Conservation (phyloP, 1,140 invertebrate species). For the Lycorma delicatula region DNA sequence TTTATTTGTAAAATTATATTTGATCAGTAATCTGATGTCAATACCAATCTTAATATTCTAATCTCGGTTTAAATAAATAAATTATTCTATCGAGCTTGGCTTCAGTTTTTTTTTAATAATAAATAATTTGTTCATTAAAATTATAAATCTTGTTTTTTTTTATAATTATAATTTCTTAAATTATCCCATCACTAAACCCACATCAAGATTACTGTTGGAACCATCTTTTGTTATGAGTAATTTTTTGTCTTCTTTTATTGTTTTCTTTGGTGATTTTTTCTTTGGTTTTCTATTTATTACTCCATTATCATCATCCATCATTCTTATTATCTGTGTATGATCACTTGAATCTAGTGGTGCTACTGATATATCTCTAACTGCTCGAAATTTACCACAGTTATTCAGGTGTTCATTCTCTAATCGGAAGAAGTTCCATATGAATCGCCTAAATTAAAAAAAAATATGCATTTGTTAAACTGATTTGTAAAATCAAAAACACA, state of each 20-base stretch:
- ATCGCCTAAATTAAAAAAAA: conserved; percentile 45
- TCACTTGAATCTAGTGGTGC: conserved; percentile 75
- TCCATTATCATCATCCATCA: conserved; percentile 93
- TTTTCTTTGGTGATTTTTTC: conserved; percentile 23
- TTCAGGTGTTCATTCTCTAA: conserved; percentile 91
- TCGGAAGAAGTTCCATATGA: conserved; percentile 90
- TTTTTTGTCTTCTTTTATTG: conserved; percentile 24
- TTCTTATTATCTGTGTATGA: conserved; percentile 78
- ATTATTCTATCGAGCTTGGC: too few species aligned
- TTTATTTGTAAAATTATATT: too few species aligned
- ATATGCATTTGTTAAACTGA: background rate
- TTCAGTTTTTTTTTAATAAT: too few species aligned
- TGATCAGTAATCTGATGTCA: too few species aligned
- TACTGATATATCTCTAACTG: conserved; percentile 82
- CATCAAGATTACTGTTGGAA: background rate
- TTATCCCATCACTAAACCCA: background rate
- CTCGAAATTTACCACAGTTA: conserved; percentile 89
- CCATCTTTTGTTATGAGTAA: conserved; percentile 10
- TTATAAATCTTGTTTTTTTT: too few species aligned
- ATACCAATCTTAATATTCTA: too few species aligned
- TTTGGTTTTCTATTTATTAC: conserved; percentile 57
- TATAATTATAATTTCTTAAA: too few species aligned
- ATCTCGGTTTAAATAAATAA: too few species aligned
- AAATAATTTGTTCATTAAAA: too few species aligned
- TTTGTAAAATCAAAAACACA: background rate